Evolutionary conservation across 2,888 invertebrate genomes (phyloP), one percentile per base, ranked within the genome.

Genomic region (Lasioglossum zephyrum): DNA sequence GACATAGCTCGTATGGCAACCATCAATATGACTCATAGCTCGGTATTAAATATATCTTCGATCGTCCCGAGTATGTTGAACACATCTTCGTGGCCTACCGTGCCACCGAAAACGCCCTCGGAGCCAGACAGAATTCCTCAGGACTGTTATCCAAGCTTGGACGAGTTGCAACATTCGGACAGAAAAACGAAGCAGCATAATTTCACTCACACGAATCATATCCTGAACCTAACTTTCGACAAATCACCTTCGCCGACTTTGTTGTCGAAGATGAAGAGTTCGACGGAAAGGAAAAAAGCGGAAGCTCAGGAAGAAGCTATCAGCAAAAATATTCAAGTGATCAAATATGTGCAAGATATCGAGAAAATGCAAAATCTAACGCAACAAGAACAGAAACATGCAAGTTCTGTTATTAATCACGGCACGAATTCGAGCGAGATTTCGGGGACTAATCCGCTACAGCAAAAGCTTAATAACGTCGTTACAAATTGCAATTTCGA

Each of bases 1-100:
- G 98, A 98, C 93, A 98, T 98, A 92, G 97, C 98, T 77, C 96
- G 97, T 90, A 96, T 96, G 92, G 95, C 95, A 26, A 94, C 94
- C 39, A 93, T 95, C 41, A 95, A 95, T 75, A 93, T 94, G 87
- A 91, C 94, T 31, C 91, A 93, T 16, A 93, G 88, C 82, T 92
- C 93, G 9, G 93, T 93, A 66, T 84, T 94, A 69, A 93, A 93
- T 76, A 93, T 94, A 80, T 92, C 95, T 31, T 91, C 93, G 74
- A 92, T 93, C 75, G 92, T 92, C 73, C 93, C 93, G 16, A 93
- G 89, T 69, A 92, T 94, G 89, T 86, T 94, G 60, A 93, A 92
- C 22, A 89, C 92, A 22, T 86, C 92, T 1, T 90, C 93, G 9
- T 94, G 94, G 94, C 93, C 94, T n/a, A 93, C 91, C 31, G 94